Conservation (phyloP, 2,113 vertebrate genomes). For the Menura novaehollandiae region DNA sequence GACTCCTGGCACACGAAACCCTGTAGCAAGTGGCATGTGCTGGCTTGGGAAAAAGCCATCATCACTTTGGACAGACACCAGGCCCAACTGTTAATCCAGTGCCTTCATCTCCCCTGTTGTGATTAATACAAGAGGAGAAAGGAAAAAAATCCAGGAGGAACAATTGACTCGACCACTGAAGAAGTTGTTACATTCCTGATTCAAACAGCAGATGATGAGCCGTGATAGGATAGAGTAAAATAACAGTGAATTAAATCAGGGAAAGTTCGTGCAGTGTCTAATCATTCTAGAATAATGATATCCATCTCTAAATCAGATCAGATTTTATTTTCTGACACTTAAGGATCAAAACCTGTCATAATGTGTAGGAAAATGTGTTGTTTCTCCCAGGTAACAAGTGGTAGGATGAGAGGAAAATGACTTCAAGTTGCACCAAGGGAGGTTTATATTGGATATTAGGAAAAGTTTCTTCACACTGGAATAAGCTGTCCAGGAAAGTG, state of each 20-base stretch:
- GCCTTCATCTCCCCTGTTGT: background rate
- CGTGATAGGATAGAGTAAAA: background rate
- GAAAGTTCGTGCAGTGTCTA: background rate
- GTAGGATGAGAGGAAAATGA: background rate
- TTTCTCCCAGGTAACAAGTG: background rate
- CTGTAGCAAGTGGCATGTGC: background rate
- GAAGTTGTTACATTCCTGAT: background rate
- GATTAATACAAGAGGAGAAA: background rate
- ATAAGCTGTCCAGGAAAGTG: background rate
- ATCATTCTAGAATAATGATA: background rate
- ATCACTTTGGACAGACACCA: background rate
- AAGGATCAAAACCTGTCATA: background rate
- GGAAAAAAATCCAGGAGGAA: background rate
- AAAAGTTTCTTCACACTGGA: background rate
- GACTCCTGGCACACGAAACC: conserved; percentile 25
- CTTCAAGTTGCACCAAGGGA: background rate
- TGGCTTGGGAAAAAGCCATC: conserved; percentile 51
- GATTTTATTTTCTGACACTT: background rate
- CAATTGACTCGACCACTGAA: background rate
- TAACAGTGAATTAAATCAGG: background rate
- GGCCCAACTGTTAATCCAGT: background rate
- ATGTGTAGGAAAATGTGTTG: background rate
- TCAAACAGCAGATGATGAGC: background rate
- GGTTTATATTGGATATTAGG: background rate
- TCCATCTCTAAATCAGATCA: background rate